Percentiles rank a stretch among this genome's conserved stretches.
phyloP scores from a whole-genome alignment of 2,113 vertebrate species.

The Leucopsar rothschildi region DNA sequence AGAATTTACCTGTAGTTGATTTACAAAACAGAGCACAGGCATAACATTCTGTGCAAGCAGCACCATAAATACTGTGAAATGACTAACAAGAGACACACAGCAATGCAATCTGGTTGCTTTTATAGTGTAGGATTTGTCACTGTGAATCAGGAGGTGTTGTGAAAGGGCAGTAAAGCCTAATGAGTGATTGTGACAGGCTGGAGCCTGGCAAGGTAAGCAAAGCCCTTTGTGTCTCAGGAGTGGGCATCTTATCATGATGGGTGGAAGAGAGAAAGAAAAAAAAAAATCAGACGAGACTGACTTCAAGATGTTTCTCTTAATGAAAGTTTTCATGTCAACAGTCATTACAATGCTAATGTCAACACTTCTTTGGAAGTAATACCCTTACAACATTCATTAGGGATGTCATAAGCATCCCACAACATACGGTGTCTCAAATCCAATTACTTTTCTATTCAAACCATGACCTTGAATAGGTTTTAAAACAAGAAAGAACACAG shows the following conservation, averaged over 20 bases:
- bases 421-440: slow-evolving; percentile 38
- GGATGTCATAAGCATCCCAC: slow-evolving; percentile 22
- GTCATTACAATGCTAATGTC: slow-evolving; percentile 18
- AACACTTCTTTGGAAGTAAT: background rate
- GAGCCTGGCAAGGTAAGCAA: background rate
- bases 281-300: background rate
- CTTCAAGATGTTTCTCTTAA: background rate
- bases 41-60: background rate
- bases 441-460: slow-evolving; percentile 55
- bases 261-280: background rate
- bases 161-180: background rate
- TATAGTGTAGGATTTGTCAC: background rate
- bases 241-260: background rate
- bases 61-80: slow-evolving; percentile 24
- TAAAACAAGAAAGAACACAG: background rate
- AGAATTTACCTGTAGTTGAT: slow-evolving; percentile 6
- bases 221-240: background rate
- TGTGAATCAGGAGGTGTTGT: background rate
- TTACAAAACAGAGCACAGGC: slow-evolving; percentile 24
- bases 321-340: background rate
- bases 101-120: background rate
- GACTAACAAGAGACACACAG: background rate
- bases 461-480: slow-evolving; percentile 37
- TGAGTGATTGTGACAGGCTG: background rate
- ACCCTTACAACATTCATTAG: background rate